Evolutionary conservation across 2,797 vertebrate species (phyloP), one percentile per base, ranked within the genome.

Genomic region (Sebastes trivittatus): DNA sequence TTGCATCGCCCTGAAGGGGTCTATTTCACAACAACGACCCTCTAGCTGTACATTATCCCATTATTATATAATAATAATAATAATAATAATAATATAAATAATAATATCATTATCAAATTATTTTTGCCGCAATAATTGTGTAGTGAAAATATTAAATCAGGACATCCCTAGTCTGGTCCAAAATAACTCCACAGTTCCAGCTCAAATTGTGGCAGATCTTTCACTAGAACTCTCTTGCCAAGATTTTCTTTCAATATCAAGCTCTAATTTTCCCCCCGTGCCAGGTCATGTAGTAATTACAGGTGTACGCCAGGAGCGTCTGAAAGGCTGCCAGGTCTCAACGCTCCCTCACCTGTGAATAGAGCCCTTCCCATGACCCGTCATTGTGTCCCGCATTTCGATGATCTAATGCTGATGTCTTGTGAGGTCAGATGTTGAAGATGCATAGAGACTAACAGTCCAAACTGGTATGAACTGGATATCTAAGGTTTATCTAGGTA

Each of bases 211-310:
- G 42, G 30, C 8, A 63, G 42, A 23, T 68, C 13, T 42, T 42
- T 16, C 11, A 27, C 18, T 38, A 56, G 6, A 29, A 25, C 18
- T 62, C 52, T 58, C 10, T 36, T 75, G 62, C 58, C 65, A 81
- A 75, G 46, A 36, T 52, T 75, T 70, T 73, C 34, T 64, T 18
- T 46, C 46, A 70, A 29, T 36, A 72, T 71, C 58, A 13, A 74
- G 34, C 72, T 69, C 52, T 62, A 29, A 49, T 75, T 23, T 46
- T 1, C 1, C 46, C 20, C 70, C 36, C n/a, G 56, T 78, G 72
- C 62, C 68, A 30, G 81, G 75, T 68, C 78, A 71, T n/a, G 70
- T 32, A 36, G 70, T 87, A 88, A 91, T 90, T 92, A 83, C 79
- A 90, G 87, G 84, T 88, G 75, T 87, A 61, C 42, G 66, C 32